Percentiles rank a stretch among this genome's conserved stretches.
These are phyloP conservation scores for Calameuta pallipes DNA, from an alignment of 2,888 invertebrate genomes.

Conservation along the genomic window DNA sequence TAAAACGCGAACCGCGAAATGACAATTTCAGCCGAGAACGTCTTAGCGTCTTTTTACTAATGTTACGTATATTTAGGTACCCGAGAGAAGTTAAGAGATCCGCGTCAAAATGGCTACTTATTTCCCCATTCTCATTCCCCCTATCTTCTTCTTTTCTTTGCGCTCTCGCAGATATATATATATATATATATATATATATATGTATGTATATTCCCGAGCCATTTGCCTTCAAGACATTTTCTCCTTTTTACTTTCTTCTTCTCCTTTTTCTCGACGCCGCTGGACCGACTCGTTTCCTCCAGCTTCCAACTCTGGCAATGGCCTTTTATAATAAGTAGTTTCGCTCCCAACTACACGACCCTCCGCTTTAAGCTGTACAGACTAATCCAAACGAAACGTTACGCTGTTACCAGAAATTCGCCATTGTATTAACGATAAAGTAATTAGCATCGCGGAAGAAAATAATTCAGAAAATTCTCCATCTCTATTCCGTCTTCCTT, in stretches of 20 bases:
- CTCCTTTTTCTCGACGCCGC: constrained; percentile 31
- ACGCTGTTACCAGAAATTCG: constrained; percentile 28
- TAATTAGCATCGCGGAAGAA: not conserved
- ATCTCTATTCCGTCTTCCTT: not conserved
- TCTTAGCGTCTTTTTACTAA: not conserved
- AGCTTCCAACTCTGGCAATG: constrained; percentile 50
- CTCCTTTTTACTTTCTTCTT: constrained; percentile 15
- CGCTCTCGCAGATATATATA: constrained; percentile 6
- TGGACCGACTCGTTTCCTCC: constrained; percentile 33
- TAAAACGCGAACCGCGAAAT: not conserved
- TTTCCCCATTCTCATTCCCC: not conserved
- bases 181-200: not conserved
- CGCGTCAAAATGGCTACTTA: not conserved
- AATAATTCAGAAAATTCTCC: not conserved
- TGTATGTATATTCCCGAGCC: constrained; percentile 11
- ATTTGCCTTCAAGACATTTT: constrained; percentile 16
- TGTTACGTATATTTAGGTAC: not conserved
- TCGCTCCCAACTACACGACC: constrained; percentile 37
- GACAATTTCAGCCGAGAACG: not conserved
- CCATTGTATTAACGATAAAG: not conserved
- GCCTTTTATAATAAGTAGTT: constrained; percentile 56
- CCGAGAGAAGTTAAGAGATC: not conserved
- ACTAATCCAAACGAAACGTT: constrained; percentile 37
- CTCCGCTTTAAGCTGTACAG: constrained; percentile 15
- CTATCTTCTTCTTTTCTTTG: constrained; percentile 17